phyloP scores from a whole-genome alignment of 2,797 vertebrate genomes.

The Siniperca obscura region DNA sequence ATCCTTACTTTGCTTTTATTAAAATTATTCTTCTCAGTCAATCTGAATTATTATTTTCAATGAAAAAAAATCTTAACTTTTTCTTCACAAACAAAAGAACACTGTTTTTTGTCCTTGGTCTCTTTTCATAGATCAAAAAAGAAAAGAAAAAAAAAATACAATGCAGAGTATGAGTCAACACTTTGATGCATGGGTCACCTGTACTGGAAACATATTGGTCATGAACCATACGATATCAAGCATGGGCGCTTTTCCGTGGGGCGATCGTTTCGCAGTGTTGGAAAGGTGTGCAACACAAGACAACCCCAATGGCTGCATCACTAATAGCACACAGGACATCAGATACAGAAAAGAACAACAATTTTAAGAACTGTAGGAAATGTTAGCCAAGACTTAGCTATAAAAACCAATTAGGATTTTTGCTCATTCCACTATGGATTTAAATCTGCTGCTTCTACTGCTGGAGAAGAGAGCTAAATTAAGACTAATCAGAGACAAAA shows the following conservation, averaged over 20 bases:
- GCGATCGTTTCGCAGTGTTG: slow-evolving; percentile 98
- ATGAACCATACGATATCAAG: slow-evolving; percentile 99
- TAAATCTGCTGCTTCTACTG: slow-evolving; percentile 40
- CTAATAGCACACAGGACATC: slow-evolving; percentile 99
- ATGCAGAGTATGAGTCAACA: slow-evolving; percentile 98
- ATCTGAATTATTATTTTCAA: slow-evolving; percentile 60
- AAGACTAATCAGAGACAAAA: slow-evolving; percentile 26
- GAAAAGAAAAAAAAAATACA: slow-evolving; percentile 68
- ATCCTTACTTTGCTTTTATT: slow-evolving; percentile 66
- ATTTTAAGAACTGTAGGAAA: slow-evolving; percentile 95
- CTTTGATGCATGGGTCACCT: slow-evolving; percentile 99
- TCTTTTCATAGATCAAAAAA: slow-evolving; percentile 77
- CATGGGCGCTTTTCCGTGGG: slow-evolving; percentile 90
- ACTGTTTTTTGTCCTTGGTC: slow-evolving; percentile 65
- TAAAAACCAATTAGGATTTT: slow-evolving; percentile 64
- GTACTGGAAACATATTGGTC: slow-evolving; percentile 99
- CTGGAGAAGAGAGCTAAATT: slow-evolving; percentile 23
- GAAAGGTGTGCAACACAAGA: slow-evolving; percentile 99
- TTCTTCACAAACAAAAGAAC: slow-evolving; percentile 58
- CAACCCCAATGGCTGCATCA: slow-evolving; percentile 99
- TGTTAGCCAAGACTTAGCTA: slow-evolving; percentile 91
- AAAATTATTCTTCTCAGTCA: slow-evolving; percentile 56
- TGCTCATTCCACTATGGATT: slow-evolving; percentile 57
- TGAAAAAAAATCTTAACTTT: slow-evolving; percentile 55
- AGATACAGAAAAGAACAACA: slow-evolving; percentile 99